Percentiles rank a stretch among this genome's conserved stretches.
Conservation (phyloP, 2,888 invertebrate genomes). For the Orthosia cruda region DNA sequence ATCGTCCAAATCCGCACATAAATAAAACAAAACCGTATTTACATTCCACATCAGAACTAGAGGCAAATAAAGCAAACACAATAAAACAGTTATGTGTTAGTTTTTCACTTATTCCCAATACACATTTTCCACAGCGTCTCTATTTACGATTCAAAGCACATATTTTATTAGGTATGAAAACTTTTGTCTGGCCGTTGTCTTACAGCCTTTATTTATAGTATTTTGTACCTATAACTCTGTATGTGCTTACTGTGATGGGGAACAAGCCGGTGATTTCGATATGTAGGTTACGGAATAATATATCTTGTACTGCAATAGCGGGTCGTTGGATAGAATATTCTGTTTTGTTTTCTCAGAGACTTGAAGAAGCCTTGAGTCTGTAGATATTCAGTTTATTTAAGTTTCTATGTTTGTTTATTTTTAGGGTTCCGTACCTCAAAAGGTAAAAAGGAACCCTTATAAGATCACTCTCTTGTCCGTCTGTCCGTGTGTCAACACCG, state of each 20-base stretch:
- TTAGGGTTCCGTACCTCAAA: too few species aligned
- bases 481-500: too few species aligned
- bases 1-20: background rate
- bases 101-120: slow-evolving; percentile 56
- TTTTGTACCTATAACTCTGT: slow-evolving; percentile 47
- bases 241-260: slow-evolving; percentile 32
- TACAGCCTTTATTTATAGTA: slow-evolving; percentile 60
- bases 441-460: too few species aligned
- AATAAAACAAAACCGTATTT: slow-evolving; percentile 30
- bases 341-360: slow-evolving; percentile 33
- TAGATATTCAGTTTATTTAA: background rate
- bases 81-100: slow-evolving; percentile 39
- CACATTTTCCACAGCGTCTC: slow-evolving; percentile 52
- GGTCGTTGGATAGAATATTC: slow-evolving; percentile 31
- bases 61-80: slow-evolving; percentile 32
- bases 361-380: background rate
- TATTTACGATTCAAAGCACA: slow-evolving; percentile 68
- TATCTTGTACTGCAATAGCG: slow-evolving; percentile 20
- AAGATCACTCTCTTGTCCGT: too few species aligned
- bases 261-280: slow-evolving; percentile 27
- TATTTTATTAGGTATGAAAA: slow-evolving; percentile 68
- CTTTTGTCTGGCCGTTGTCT: slow-evolving; percentile 63
- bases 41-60: slow-evolving; percentile 45
- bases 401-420: background rate
- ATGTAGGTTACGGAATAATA: slow-evolving; percentile 38